Conservation (phyloP, 2,113 vertebrate genomes). For the Emydocephalus ijimae region DNA sequence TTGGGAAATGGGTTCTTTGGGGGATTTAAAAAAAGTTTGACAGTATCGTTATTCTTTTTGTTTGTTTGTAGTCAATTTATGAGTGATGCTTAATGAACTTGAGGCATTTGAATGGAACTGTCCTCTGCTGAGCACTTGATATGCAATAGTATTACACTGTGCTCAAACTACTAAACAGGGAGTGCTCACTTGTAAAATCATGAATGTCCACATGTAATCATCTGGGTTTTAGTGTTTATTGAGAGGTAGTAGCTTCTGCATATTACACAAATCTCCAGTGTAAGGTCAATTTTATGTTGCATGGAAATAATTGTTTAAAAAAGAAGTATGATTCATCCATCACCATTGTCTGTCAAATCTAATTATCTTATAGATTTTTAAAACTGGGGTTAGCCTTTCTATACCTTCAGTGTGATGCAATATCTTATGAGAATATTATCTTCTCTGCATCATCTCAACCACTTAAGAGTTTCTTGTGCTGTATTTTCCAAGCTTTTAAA, state of each 20-base stretch:
- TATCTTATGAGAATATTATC: not conserved
- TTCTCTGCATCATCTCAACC: not conserved
- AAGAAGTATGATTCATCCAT: not conserved
- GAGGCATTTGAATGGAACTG: not conserved
- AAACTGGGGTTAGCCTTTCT: not conserved
- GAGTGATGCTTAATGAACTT: not conserved
- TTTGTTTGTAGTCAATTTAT: not conserved
- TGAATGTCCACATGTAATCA: not conserved
- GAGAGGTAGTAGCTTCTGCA: conserved; percentile 8
- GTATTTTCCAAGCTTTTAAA: not conserved
- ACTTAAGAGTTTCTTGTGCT: not conserved
- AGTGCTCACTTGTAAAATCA: not conserved
- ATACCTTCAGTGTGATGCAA: not conserved
- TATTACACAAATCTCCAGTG: not conserved
- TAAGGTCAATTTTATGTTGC: conserved; percentile 2
- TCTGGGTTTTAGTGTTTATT: conserved; percentile 4
- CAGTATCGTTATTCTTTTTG: not conserved
- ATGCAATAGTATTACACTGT: not conserved
- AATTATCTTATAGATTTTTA: not conserved
- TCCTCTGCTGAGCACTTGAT: conserved; percentile 7
- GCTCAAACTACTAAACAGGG: conserved; percentile 4
- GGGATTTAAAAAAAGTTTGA: not conserved
- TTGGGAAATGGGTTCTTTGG: not conserved
- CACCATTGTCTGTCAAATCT: not conserved
- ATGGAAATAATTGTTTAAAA: not conserved